Conservation (phyloP, 2,888 invertebrate species). For the Eumacrocentrus americanus region DNA sequence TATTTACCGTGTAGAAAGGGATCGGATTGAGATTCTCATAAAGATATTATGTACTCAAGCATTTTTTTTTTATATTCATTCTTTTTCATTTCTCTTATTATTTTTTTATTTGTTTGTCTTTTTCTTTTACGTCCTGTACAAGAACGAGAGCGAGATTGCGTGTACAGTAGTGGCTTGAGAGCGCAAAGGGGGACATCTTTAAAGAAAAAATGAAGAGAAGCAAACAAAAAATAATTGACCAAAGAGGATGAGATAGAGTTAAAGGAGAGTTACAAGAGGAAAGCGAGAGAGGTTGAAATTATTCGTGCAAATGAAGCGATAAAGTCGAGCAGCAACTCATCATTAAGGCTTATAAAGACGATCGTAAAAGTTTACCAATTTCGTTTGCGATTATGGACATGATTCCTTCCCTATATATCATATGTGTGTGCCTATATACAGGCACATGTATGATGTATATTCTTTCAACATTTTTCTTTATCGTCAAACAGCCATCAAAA, state of each 20-base stretch:
- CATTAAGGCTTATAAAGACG: conserved; percentile 50
- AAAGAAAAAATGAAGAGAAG: conserved; percentile 12
- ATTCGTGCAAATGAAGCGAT: conserved; percentile 50
- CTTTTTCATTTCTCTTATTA: neutral
- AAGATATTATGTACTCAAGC: neutral
- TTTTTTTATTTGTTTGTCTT: neutral
- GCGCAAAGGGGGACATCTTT: conserved; percentile 5
- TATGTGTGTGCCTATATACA: neutral
- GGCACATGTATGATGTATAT: conserved; percentile 10
- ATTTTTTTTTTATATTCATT: conserved; percentile 6
- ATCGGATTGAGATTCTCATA: no score
- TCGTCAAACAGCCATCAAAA: neutral
- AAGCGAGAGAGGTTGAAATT: conserved; percentile 36
- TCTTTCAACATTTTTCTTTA: neutral
- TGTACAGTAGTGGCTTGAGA: conserved; percentile 21
- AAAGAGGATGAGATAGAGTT: neutral
- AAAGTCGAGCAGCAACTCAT: conserved; percentile 43
- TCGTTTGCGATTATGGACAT: conserved; percentile 21
- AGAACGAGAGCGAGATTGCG: conserved; percentile 20
- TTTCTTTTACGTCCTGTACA: neutral
- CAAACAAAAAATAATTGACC: conserved; percentile 17
- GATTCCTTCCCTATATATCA: conserved; percentile 18
- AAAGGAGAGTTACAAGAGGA: conserved; percentile 8
- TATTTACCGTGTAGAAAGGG: no score
- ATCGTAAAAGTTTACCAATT: conserved; percentile 47